phyloP scores from a whole-genome alignment of 2,888 invertebrate genomes.

The Disparrhopalites patrizii region DNA sequence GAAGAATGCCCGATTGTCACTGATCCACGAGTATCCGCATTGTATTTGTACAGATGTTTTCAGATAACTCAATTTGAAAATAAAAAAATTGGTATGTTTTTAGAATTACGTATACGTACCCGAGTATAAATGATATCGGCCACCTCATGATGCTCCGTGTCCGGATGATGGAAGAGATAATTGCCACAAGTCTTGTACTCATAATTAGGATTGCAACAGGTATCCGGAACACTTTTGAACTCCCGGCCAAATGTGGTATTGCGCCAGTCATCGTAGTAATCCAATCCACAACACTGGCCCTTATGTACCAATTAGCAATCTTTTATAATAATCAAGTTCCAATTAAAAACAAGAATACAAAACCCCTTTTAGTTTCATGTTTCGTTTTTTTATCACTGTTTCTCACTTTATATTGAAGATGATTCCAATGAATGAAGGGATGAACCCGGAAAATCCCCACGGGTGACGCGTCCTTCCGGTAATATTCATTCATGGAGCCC shows the following conservation, averaged over 20 bases:
- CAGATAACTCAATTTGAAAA: background rate
- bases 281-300: constrained; percentile 39
- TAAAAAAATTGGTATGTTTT: too few species aligned
- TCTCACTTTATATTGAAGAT: constrained; percentile 29
- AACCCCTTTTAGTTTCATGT: too few species aligned
- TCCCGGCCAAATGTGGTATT: constrained; percentile 24
- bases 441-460: constrained; percentile 30
- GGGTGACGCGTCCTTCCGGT: background rate
- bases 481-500: constrained; percentile 25
- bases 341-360: too few species aligned
- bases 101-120: too few species aligned
- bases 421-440: constrained; percentile 34
- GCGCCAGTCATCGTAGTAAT: constrained; percentile 34
- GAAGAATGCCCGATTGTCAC: too few species aligned
- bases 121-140: constrained; percentile 13
- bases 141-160: constrained; percentile 17
- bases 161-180: constrained; percentile 17
- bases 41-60: background rate
- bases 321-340: too few species aligned
- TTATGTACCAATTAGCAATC: too few species aligned
- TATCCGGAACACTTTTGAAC: constrained; percentile 31
- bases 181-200: constrained; percentile 10
- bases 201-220: constrained; percentile 1
- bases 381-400: too few species aligned
- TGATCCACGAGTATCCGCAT: background rate